Evolutionary conservation across 2,888 invertebrate species (phyloP).

Genomic region (Dioctria rufipes): DNA sequence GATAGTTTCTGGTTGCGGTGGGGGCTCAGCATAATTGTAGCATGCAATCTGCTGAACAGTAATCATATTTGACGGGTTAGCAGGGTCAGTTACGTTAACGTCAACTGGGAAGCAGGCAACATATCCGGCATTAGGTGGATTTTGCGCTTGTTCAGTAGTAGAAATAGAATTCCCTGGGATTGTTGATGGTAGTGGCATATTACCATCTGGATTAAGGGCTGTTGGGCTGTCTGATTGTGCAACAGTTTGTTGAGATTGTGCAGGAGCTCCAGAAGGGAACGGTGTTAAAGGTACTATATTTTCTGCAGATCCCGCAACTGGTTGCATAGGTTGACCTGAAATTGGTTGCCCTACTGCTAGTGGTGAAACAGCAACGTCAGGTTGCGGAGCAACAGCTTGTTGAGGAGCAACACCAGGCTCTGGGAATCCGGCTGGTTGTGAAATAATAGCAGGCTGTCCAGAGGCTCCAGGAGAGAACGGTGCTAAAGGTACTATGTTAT

Average conservation of each 20-base stretch:
- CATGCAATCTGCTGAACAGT: conserved; percentile 68
- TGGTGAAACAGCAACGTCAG: conserved; percentile 59
- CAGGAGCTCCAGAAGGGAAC: conserved; percentile 57
- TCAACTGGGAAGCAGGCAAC: conserved; percentile 68
- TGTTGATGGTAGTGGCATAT: conserved; percentile 46
- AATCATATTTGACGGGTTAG: conserved; percentile 66
- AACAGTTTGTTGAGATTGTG: conserved; percentile 5
- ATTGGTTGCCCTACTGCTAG: conserved; percentile 55
- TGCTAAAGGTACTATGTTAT: too few relatives aligned
- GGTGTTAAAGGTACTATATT: conserved; percentile 43
- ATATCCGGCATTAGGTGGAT: conserved; percentile 61
- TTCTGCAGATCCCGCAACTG: conserved; percentile 39
- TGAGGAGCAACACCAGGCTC: conserved; percentile 59
- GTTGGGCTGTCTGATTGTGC: conserved; percentile 21
- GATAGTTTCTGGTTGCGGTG: conserved; percentile 61
- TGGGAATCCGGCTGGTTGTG: conserved; percentile 57
- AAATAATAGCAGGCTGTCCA: neutral
- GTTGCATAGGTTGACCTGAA: conserved; percentile 14
- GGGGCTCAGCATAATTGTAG: conserved; percentile 60
- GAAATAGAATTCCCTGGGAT: conserved; percentile 60
- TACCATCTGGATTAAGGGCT: conserved; percentile 2
- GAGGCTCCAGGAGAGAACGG: too few relatives aligned
- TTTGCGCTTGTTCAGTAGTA: neutral
- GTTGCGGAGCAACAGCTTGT: conserved; percentile 50
- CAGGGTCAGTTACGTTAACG: conserved; percentile 69